Base-by-base conservation (phyloP, 2,888 invertebrate species). In the Caenorhabditis panamensis region DNA sequence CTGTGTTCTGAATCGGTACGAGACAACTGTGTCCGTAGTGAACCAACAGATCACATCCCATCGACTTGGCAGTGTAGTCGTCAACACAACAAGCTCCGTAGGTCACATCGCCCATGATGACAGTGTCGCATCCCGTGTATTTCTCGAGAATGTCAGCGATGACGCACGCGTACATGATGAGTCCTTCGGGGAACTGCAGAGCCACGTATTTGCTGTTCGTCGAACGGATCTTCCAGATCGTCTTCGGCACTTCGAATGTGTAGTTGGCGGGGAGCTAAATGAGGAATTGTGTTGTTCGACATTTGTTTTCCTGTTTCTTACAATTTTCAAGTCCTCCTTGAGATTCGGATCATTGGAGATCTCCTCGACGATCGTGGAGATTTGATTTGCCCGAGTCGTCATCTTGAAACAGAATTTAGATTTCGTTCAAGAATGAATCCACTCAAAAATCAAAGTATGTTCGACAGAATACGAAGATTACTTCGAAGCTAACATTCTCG, bases 61-160 rank as follows among this genome's bases (percentile, higher is more conserved):
- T 93, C 0, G 96, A 95, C 88, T 94, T 93, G 0, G 98, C 97
- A 0, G 96, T 96, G 91, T 94, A 95, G 92, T 99, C 99, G 91
- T 99, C 99, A 13, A 99, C 94, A 91, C 99, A 99, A 91, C 99
- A 99, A 0, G 99, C 99, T 44, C 99, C 99, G 91, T 99, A 99
- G 0, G 99, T 98, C 18, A 99, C 97, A 92, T 99, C 99, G 8
- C 96, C 98, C 96, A 99, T 96, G 82, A 99, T 96, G 59, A 98
- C 94, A 0, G 95, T 95, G 88, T 97, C 96, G 91, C 88, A 87
- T 3, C 77, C 87, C 4, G 90, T 90, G 79, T 90, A 86, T 75
- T 91, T 90, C 91, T 96, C 95, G 86, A 97, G 94, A 82, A 99
- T 96, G 91, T 98, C 97, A 83, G 96, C 94, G 78, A 99, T 94